Percentiles rank a stretch among this genome's conserved stretches.
Evolutionary conservation across 2,797 vertebrate genomes (phyloP).

Genomic region (Synanceia verrucosa): DNA sequence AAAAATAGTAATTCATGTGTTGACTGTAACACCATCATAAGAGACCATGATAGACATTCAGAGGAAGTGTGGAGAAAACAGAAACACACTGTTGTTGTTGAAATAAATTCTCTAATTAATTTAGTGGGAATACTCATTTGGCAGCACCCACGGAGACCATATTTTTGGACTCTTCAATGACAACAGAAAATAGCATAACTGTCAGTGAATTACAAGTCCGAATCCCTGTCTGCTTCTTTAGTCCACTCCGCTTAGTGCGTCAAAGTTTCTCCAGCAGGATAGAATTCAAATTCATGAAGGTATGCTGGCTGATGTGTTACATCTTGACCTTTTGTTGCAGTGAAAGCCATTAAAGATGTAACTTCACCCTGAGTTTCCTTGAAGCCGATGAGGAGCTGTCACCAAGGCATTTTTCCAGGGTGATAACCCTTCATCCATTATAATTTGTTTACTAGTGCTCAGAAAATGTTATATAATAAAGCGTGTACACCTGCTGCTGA

Average conservation of each 20-base stretch:
- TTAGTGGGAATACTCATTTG: constrained; percentile 58
- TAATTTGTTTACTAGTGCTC: background rate
- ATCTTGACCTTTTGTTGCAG: constrained; percentile 38
- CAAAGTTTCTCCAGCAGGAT: constrained; percentile 3
- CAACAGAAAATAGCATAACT: constrained; percentile 38
- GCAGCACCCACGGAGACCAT: constrained; percentile 44
- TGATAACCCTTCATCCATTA: background rate
- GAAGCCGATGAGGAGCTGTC: background rate
- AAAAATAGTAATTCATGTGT: constrained; percentile 37
- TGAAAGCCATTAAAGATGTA: constrained; percentile 14
- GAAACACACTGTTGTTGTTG: constrained; percentile 30
- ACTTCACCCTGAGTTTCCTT: constrained; percentile 1
- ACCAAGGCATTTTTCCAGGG: background rate
- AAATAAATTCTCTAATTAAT: constrained; percentile 68
- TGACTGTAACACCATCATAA: constrained; percentile 28
- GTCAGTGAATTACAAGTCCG: constrained; percentile 8
- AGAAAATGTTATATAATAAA: background rate
- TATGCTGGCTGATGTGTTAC: constrained; percentile 11
- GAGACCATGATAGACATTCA: constrained; percentile 37
- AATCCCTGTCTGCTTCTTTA: background rate
- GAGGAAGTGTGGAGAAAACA: constrained; percentile 55
- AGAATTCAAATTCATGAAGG: constrained; percentile 15
- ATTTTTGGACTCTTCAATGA: constrained; percentile 55
- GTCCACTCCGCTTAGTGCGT: background rate
- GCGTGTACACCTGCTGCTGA: no score